Base-by-base conservation (phyloP, 2,888 invertebrate genomes). In the Plusia festucae region DNA sequence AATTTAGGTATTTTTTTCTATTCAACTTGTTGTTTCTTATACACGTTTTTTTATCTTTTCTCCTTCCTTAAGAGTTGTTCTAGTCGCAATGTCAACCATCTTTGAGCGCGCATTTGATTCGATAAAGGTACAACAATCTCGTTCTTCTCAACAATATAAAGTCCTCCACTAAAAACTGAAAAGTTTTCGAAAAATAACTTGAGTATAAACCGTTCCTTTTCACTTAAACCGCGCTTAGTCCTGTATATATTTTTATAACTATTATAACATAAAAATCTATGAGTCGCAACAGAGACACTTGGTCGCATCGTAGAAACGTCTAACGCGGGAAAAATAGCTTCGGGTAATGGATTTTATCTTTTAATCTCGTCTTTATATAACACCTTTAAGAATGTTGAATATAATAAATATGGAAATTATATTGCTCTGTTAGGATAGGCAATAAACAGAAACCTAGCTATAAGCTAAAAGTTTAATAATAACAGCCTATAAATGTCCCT, bases 181-280 rank as follows among this genome's bases (percentile, higher is more conserved):
- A 30, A 16, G 7, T 11, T n/a, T 16, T 18, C 16, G 2, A 18
- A 18, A 46, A n/a, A n/a, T n/a, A n/a, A n/a, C 44, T 2, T 44
- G 3, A 49, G 18, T 20, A 49, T 20, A 49, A 20, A 49, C 8
- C 52, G 51, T 57, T 51, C 20, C 56, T 61, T 75, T 76, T 78
- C 75, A 80, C 68, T 70, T 69, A 70, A 60, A 80, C 60, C 61
- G 56, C 49, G 44, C 59, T 61, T 62, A 65, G 49, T 51, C 64
- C 62, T 65, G 77, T 71, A 78, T 76, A 76, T 79, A 78, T 74
- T 79, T 77, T 79, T 79, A 79, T 71, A 71, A 68, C 80, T 52
- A 68, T 70, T 56, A 77, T 64, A 70, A 46, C 64, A 72, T 80
- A 79, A 79, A 79, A 80, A 74, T 67, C 77, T 65, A 80, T 80